Evolutionary conservation across 2,113 vertebrate genomes (phyloP).

Genomic region (Myiopsitta monachus): DNA sequence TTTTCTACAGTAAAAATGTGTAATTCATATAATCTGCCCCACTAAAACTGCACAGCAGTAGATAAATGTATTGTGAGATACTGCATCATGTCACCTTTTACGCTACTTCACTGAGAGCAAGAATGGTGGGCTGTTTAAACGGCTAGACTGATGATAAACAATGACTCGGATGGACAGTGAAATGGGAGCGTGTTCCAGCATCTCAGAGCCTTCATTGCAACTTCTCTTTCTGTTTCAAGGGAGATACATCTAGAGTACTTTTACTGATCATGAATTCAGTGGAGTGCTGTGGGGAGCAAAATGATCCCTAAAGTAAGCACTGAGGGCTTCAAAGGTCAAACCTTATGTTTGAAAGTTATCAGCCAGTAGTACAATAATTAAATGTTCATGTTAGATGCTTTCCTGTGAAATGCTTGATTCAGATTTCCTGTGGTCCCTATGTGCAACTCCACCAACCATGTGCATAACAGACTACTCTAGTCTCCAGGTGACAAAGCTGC

Average conservation of each 20-base stretch:
- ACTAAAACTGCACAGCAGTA: neutral
- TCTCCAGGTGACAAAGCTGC: neutral
- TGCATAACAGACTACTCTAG: neutral
- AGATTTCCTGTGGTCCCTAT: neutral
- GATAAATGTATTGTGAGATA: neutral
- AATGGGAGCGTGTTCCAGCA: neutral
- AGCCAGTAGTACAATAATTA: neutral
- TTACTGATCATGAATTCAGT: conserved; percentile 5
- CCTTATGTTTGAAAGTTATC: neutral
- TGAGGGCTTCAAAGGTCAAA: neutral
- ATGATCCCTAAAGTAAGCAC: conserved; percentile 21
- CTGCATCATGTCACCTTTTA: neutral
- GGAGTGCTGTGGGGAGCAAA: neutral
- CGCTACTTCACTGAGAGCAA: neutral
- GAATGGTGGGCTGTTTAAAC: neutral
- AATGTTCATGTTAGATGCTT: neutral
- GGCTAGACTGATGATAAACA: neutral
- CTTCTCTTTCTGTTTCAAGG: neutral
- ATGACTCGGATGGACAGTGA: neutral
- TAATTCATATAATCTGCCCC: neutral
- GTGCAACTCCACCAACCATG: neutral
- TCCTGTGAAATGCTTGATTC: neutral
- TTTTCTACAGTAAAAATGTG: neutral
- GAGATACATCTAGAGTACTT: conserved; percentile 4
- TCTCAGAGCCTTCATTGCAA: neutral